Evolutionary conservation across 2,888 invertebrate genomes (phyloP).

Genomic region (Entomobrya multifasciata): DNA sequence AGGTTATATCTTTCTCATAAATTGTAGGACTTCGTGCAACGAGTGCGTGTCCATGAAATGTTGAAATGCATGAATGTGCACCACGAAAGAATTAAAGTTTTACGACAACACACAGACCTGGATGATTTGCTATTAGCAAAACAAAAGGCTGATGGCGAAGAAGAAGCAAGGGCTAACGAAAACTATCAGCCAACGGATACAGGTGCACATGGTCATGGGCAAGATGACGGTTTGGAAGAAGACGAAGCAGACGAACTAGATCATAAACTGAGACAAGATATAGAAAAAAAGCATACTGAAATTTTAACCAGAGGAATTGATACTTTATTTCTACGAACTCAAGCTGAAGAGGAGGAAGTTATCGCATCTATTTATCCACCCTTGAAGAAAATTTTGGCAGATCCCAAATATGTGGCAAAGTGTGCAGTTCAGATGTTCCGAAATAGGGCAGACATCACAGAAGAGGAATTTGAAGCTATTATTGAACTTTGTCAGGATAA

Average conservation of each 20-base stretch:
- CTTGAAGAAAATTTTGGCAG: slow-evolving; percentile 58
- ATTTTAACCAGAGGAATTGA: slow-evolving; percentile 54
- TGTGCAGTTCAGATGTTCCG: slow-evolving; percentile 56
- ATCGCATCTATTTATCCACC: slow-evolving; percentile 63
- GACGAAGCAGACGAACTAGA: slow-evolving; percentile 1
- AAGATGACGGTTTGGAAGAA: neutral
- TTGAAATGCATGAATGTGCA: slow-evolving; percentile 66
- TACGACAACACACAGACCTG: slow-evolving; percentile 55
- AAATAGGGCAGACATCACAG: slow-evolving; percentile 60
- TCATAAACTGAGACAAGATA: neutral
- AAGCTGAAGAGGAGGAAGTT: slow-evolving; percentile 63
- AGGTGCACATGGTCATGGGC: neutral
- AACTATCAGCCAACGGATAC: neutral
- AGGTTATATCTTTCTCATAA: too few relatives aligned
- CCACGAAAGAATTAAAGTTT: slow-evolving; percentile 50
- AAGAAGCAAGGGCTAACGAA: neutral
- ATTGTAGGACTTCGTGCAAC: slow-evolving; percentile 65
- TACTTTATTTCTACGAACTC: slow-evolving; percentile 45
- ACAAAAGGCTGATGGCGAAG: slow-evolving; percentile 8
- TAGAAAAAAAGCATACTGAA: slow-evolving; percentile 12
- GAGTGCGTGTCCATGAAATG: slow-evolving; percentile 69
- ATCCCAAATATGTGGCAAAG: slow-evolving; percentile 66
- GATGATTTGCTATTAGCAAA: slow-evolving; percentile 51
- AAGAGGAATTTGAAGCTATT: slow-evolving; percentile 76
- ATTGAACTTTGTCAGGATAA: slow-evolving; percentile 76